Evolutionary conservation across 2,888 invertebrate genomes (phyloP), one percentile per base, ranked within the genome.

Genomic region (Antitype chi): DNA sequence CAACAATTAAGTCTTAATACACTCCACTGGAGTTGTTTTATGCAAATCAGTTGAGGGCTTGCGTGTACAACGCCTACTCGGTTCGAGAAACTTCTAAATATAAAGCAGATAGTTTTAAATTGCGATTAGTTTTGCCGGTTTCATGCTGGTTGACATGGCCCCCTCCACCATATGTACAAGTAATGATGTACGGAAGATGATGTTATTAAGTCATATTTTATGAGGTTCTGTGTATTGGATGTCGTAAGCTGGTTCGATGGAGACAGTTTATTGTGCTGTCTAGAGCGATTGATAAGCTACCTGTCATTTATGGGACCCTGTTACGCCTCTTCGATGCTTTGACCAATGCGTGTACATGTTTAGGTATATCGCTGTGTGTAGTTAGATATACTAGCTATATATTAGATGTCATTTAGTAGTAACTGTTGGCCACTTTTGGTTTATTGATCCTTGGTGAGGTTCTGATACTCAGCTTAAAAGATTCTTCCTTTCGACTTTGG

Each of bases 1-100:
- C 93, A 93, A 96, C 96, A 96, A 96, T 96, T 96, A 96, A 96
- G 96, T 94, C 96, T 95, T 96, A 96, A 96, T 95, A 95, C 95
- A 90, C 90, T 92, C 93, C 92, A 92, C 92, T 93, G 94, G 93
- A 93, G 96, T 95, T 96, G 96, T 96, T 95, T 94, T 96, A 96
- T 96, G 96, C 96, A 96, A 96, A 96, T 96, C 91, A 91, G 91
- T 85, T 83, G 91, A 89, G 86, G 91, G 90, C 90, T 96, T 91
- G 96, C 96, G 96, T 96, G 96, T 96, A 91, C 85, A 89, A 94
- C 96, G 95, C 96, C 96, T 95, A 96, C 95, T 92, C 90, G 88
- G 85, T 84, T 74, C 82, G 87, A 84, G 85, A 87, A 85, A 82
- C 88, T 90, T 87, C 90, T 94, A 93, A 93, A 94, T 92, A 92